phyloP scores from a whole-genome alignment of 2,113 vertebrate species.

The Promerops cafer region DNA sequence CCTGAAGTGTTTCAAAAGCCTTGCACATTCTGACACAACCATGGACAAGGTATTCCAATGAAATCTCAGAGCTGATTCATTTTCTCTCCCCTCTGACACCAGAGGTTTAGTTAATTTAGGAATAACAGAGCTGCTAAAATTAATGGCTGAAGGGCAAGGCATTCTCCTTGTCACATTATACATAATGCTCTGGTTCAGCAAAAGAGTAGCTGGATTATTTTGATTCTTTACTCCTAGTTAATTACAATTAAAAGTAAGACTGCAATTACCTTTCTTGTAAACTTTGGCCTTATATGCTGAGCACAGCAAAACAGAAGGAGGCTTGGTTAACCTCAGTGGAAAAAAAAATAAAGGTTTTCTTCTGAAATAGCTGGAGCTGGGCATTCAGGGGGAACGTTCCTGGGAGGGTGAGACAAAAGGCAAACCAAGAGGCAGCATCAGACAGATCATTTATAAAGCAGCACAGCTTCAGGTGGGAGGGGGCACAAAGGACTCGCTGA shows the following conservation, averaged over 20 bases:
- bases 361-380: background rate
- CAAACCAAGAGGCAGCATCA: background rate
- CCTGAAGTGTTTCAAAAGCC: conserved; percentile 39
- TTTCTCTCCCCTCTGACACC: conserved; percentile 34
- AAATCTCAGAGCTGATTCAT: conserved; percentile 26
- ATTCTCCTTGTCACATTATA: conserved; percentile 24
- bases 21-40: conserved; percentile 34
- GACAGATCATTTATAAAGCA: background rate
- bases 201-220: conserved; percentile 28
- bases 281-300: conserved; percentile 29
- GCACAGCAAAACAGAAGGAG: background rate
- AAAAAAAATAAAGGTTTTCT: background rate
- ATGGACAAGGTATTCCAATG: background rate
- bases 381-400: background rate
- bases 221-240: conserved; percentile 39
- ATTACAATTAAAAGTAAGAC: conserved; percentile 50
- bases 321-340: conserved; percentile 13
- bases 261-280: conserved; percentile 37
- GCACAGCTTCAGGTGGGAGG: background rate
- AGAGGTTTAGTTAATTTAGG: conserved; percentile 19
- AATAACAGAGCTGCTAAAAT: conserved; percentile 39
- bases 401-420: background rate
- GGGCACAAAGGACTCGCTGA: background rate
- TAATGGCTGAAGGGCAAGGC: conserved; percentile 31
- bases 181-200: conserved; percentile 4